Evolutionary conservation across 1,140 invertebrate genomes (phyloP).

Genomic region (Drosophila parvula): DNA sequence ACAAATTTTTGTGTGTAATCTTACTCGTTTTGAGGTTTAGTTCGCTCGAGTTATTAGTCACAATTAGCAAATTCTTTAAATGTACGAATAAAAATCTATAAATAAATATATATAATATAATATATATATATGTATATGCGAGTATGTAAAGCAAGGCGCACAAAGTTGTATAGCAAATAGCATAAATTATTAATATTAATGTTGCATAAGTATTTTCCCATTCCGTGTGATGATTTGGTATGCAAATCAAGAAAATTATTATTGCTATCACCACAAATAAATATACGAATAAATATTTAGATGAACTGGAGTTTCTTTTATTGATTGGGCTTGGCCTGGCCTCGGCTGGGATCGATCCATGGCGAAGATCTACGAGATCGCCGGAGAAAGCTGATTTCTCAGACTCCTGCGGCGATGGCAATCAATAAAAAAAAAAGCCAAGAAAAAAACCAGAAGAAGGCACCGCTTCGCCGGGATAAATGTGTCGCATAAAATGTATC

Average conservation of each 20-base stretch:
- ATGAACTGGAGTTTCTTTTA: slow-evolving; percentile 56
- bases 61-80: slow-evolving; percentile 76
- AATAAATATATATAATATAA: slow-evolving; percentile 30
- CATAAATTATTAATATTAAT: slow-evolving; percentile 75
- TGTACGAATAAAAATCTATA: slow-evolving; percentile 27
- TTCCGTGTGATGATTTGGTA: slow-evolving; percentile 56
- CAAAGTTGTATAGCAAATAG: slow-evolving; percentile 75
- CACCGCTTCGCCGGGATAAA: slow-evolving; percentile 15
- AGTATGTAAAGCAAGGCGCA: slow-evolving; percentile 53
- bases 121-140: background rate
- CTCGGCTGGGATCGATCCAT: too few relatives aligned
- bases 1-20: slow-evolving; percentile 36
- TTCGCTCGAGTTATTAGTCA: slow-evolving; percentile 66
- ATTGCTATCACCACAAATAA: slow-evolving; percentile 73
- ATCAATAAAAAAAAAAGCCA: slow-evolving; percentile 48
- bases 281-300: slow-evolving; percentile 73
- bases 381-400: slow-evolving; percentile 43
- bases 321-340: slow-evolving; percentile 36
- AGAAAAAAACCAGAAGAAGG: slow-evolving; percentile 4
- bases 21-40: slow-evolving; percentile 27
- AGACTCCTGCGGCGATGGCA: slow-evolving; percentile 47
- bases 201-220: slow-evolving; percentile 43
- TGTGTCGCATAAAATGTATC: slow-evolving; percentile 49
- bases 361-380: slow-evolving; percentile 44
- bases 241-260: slow-evolving; percentile 76